Evolutionary conservation across 2,888 invertebrate genomes (phyloP), one percentile per base, ranked within the genome.

Genomic region (Caenorhabditis sulstoni): DNA sequence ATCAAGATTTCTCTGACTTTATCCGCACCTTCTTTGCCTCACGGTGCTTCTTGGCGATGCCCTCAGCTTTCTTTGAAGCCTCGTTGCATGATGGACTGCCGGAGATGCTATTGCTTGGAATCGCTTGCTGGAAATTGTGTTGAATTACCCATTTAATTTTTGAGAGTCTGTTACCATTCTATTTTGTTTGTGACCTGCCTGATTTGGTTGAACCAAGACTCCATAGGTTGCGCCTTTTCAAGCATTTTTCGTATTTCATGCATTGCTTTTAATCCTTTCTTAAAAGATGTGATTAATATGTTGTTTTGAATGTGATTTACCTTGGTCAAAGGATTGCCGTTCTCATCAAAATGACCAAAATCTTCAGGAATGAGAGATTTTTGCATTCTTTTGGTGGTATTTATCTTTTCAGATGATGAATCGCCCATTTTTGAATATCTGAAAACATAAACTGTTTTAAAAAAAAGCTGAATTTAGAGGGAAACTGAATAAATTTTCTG

Each of bases 51-150:
- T 52, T 29, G 52, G 52, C 3, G 52, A 52, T 14, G 52, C 52
- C 29, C 52, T 29, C 29, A 29, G 16, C n/a, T 52, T 52, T 14
- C 52, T 52, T n/a, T 52, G 52, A 29, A 52, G 11, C 11, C 52
- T 22, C 1, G 29, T 29, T 12, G 52, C 52, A n/a, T 52, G 52
- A 9, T 52, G 52, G 3, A 52, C 29, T 23, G 23, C 52, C 22
- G 29, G 29, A 12, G 23, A 23, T n/a, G 3, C 23, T 23, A 52
- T 14, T n/a, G 16, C 23, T 5, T 52, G 12, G 1, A 29, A 5
- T 7, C 52, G 29, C 4, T 23, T 18, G 7, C 52, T 52, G 20
- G 20, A 50, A 23, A 22, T 50, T n/a, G n/a, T n/a, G n/a, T n/a
- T n/a, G n/a, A n/a, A 23, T 23, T 22, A 23, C 11, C 11, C 11